These are phyloP conservation scores for Erythrocercus mccallii DNA, from an alignment of 2,113 vertebrate species.

Conservation along the genomic window DNA sequence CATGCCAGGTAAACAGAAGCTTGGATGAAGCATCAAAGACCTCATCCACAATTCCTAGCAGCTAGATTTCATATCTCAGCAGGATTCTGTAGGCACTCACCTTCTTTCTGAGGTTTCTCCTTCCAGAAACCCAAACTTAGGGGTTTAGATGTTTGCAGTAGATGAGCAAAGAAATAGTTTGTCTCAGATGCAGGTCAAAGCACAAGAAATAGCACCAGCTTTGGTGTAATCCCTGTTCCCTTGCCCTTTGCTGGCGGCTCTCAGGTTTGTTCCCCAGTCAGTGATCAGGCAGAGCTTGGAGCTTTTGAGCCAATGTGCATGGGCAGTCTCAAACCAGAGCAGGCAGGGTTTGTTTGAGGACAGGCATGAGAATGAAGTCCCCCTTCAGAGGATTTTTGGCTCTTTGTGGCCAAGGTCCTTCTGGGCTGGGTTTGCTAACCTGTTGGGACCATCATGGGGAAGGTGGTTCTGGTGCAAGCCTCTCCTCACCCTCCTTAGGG, in stretches of 20 bases:
- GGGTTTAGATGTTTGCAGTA: background rate
- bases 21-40: background rate
- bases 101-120: background rate
- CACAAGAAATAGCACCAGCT: background rate
- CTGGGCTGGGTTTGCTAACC: background rate
- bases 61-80: background rate
- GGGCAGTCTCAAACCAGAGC: background rate
- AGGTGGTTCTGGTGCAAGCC: background rate
- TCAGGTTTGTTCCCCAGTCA: background rate
- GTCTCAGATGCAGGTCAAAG: background rate
- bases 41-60: background rate
- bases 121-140: background rate
- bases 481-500: background rate
- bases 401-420: background rate
- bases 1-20: background rate
- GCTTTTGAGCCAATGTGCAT: background rate
- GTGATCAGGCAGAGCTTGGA: background rate
- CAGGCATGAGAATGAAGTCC: background rate
- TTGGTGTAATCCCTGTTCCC: background rate
- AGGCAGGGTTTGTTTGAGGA: background rate
- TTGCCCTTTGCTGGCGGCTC: background rate
- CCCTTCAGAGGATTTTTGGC: background rate
- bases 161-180: background rate
- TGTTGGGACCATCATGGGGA: background rate
- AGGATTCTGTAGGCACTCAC: background rate